Percentiles rank a stretch among this genome's conserved stretches.
Conservation (phyloP, 2,113 vertebrate species). For the Pterophyllum scalare region DNA sequence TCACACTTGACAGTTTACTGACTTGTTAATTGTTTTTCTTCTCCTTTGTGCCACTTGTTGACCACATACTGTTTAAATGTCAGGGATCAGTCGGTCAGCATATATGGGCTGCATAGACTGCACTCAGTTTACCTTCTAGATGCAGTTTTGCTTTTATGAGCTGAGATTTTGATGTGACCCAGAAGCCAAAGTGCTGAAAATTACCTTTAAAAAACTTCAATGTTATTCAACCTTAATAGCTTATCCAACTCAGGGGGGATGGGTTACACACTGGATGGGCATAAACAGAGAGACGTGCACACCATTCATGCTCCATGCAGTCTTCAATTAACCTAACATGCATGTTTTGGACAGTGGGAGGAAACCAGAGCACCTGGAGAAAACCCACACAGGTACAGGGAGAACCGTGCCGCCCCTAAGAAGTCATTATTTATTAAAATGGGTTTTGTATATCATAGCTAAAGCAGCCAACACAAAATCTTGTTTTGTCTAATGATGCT, state of each 20-base stretch:
- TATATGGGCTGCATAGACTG: too few relatives aligned
- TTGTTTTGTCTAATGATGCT: constrained; percentile 4
- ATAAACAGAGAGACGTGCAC: background rate
- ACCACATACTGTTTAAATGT: background rate
- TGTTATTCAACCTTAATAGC: background rate
- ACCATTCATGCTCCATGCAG: background rate
- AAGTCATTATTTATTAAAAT: constrained; percentile 13
- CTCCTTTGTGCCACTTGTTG: background rate
- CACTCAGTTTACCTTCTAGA: rapidly evolving
- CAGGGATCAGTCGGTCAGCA: too few relatives aligned
- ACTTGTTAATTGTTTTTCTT: constrained; percentile 7
- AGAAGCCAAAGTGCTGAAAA: background rate
- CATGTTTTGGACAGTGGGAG: background rate
- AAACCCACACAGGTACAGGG: constrained; percentile 11
- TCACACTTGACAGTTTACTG: constrained; percentile 11
- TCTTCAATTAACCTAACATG: constrained; percentile 14
- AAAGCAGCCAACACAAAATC: constrained; percentile 13
- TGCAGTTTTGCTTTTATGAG: constrained; percentile 1
- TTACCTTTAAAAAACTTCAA: rapidly evolving
- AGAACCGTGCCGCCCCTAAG: background rate
- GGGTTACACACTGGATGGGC: background rate
- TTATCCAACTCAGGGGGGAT: background rate
- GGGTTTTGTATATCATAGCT: constrained; percentile 17
- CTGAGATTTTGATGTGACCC: constrained; percentile 1
- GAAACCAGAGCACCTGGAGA: constrained; percentile 19